Conservation (phyloP, 2,113 vertebrate species). For the human region GRCh38 chr7:125011001-125011500, state of each 20-base stretch:
- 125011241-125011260: neutral
- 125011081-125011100: neutral
- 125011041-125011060: neutral
- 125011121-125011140: neutral
- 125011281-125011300: neutral
- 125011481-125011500: neutral
- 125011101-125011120: neutral
- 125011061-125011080: neutral
- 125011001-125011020: neutral
- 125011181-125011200: neutral
- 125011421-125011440: neutral
- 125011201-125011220: neutral
- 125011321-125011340: neutral
- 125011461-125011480: neutral
- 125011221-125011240: neutral
- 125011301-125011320: neutral
- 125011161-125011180: neutral
- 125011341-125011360: neutral
- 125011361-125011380: neutral
- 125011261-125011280: neutral
- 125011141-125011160: neutral
- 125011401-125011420: neutral
- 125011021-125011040: neutral
- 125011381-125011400: neutral
- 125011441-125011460: neutral